Evolutionary conservation across 2,797 vertebrate species (phyloP), one percentile per base, ranked within the genome.

Genomic region (Sebastes cheni): DNA sequence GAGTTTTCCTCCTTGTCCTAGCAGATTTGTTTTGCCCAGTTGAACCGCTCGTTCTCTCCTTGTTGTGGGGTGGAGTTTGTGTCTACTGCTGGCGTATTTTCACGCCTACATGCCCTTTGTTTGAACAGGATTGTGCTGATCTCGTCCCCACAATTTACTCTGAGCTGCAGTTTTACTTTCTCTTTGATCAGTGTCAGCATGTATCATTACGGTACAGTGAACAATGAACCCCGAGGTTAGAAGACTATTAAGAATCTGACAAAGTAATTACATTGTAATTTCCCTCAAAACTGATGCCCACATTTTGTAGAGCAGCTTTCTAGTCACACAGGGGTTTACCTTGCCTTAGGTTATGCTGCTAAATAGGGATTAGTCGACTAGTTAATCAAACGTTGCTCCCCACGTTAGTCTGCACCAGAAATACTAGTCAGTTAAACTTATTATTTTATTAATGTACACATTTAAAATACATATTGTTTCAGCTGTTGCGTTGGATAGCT

Each of bases 231-330:
- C 88, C 0, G 67, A 83, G 86, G 89, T 86, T 86, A 86, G 72
- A 65, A 67, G 72, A 81, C 89, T 81, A 88, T 90, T 89, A 90
- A 78, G 62, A 89, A 87, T 85, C 86, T 89, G 91, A 92, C 92
- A 91, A 87, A 91, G 89, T 93, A 93, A 91, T 92, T 91, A 88
- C 84, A 83, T 81, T 89, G 85, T 81, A 90, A 90, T 89, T 93
- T 86, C 62, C 50, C 69, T 68, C 46, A 86, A 86, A 85, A 84
- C 56, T 0, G 42, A 72, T 69, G 89, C 81, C 42, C 8, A 2
- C 70, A 14, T 80, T 88, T 79, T 79, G 72, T 61, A 4, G 18
- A 81, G 62, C 56, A 10, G 69, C 64, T 82, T 83, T 23, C 56
- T 52, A 9, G 73, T 80, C 50, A 59, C 34, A 52, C 54, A 4